Percentiles rank a stretch among this genome's conserved stretches.
phyloP scores from a whole-genome alignment of 1,140 invertebrate genomes.

The Calycopis cecrops region DNA sequence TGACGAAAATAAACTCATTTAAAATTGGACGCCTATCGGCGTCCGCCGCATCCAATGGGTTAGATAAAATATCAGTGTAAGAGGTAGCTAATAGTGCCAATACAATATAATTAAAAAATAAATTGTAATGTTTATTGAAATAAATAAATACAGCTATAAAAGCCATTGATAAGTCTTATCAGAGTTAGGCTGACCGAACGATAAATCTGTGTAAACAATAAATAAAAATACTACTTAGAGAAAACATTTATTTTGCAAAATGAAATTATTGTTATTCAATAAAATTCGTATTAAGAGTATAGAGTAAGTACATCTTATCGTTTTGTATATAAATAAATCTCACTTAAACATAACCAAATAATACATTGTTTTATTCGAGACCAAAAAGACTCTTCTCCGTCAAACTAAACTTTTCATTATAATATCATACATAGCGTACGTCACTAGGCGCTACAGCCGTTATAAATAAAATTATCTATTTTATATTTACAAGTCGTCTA shows the following conservation, averaged over 20 bases:
- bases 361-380: slow-evolving; percentile 69
- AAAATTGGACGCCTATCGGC: too few species aligned
- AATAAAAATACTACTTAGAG: slow-evolving; percentile 33
- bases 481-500: slow-evolving; percentile 44
- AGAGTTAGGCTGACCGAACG: too few species aligned
- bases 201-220: too few species aligned
- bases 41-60: too few species aligned
- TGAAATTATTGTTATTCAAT: slow-evolving; percentile 65
- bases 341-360: slow-evolving; percentile 70
- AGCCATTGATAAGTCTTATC: too few species aligned
- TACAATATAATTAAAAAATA: too few species aligned
- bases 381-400: slow-evolving; percentile 56
- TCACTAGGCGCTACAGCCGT: slow-evolving; percentile 36
- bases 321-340: slow-evolving; percentile 73
- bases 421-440: slow-evolving; percentile 55
- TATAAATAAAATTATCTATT: slow-evolving; percentile 67
- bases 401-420: slow-evolving; percentile 39
- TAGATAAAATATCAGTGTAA: too few species aligned
- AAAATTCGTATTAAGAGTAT: slow-evolving; percentile 72
- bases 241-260: slow-evolving; percentile 71
- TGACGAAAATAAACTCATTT: too few species aligned
- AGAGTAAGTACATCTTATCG: slow-evolving; percentile 70
- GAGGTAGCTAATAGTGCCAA: too few species aligned
- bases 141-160: too few species aligned
- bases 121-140: too few species aligned